These are phyloP conservation scores for Thalassophryne amazonica DNA, from an alignment of 2,797 vertebrate species.

Conservation along the genomic window DNA sequence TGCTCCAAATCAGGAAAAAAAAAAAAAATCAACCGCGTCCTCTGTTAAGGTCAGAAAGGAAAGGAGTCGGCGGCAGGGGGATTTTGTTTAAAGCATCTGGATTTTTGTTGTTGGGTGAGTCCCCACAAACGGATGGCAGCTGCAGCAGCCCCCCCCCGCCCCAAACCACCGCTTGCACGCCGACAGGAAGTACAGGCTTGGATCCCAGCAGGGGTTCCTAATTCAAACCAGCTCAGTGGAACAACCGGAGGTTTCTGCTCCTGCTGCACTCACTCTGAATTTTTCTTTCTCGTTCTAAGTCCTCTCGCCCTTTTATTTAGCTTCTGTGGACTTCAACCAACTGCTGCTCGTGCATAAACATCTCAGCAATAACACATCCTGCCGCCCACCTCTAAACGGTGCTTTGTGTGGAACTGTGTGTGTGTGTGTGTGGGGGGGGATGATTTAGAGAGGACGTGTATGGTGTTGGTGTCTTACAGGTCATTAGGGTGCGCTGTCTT, in stretches of 20 bases:
- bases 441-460: conserved; percentile 29
- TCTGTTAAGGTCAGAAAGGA: conserved; percentile 47
- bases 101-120: conserved; percentile 79
- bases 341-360: conserved; percentile 45
- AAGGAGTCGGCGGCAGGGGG: conserved; percentile 37
- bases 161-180: conserved; percentile 53
- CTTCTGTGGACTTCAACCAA: conserved; percentile 45
- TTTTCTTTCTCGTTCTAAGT: neutral
- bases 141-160: conserved; percentile 35
- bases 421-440: neutral
- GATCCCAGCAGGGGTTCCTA: conserved; percentile 82
- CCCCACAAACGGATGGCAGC: conserved; percentile 72
- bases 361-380: conserved; percentile 31
- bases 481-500: conserved; percentile 46
- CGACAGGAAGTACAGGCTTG: conserved; percentile 83
- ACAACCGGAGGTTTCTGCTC: conserved; percentile 76
- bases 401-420: conserved; percentile 7
- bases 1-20: conserved; percentile 36
- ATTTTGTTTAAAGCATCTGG: conserved; percentile 73
- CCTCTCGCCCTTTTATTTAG: conserved; percentile 30
- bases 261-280: conserved; percentile 33
- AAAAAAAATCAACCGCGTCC: no score
- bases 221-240: conserved; percentile 84
- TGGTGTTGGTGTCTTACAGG: conserved; percentile 35
- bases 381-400: neutral